A percentile compares a stretch with the other conserved stretches of the same genome.
These are phyloP conservation scores for Acanthiza pusilla DNA, from an alignment of 2,797 vertebrate genomes.

Conservation along the genomic window DNA sequence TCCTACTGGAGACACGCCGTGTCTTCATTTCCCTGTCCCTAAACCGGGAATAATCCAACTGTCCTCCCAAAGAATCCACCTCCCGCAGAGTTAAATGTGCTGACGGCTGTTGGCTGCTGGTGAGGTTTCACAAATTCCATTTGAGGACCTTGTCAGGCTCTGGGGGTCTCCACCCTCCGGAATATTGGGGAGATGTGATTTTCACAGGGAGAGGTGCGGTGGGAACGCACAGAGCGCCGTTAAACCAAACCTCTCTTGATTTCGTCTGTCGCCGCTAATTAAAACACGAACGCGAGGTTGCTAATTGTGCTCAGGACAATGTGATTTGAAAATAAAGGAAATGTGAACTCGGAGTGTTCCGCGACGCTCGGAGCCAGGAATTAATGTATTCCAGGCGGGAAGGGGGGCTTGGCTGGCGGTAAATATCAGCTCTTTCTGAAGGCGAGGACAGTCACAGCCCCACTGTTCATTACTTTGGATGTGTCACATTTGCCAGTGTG, in stretches of 20 bases:
- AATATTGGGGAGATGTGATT: rapidly evolving
- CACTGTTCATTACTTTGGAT: conserved; percentile 73
- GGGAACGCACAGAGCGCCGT: rapidly evolving
- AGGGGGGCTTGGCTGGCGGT: conserved; percentile 5
- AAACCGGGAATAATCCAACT: neutral
- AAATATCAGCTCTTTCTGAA: conserved; percentile 40
- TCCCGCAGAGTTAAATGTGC: rapidly evolving
- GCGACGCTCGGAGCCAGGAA: neutral
- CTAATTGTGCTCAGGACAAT: neutral
- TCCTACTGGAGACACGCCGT: neutral
- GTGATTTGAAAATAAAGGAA: neutral
- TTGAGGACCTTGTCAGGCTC: rapidly evolving
- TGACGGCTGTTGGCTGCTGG: neutral
- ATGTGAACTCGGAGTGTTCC: neutral
- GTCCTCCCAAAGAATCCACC: neutral
- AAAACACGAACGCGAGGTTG: neutral
- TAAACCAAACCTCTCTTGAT: neutral
- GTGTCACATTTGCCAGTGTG: conserved; percentile 74
- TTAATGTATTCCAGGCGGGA: neutral
- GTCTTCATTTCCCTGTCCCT: neutral
- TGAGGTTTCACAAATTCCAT: neutral
- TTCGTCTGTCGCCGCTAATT: neutral
- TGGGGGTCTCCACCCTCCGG: rapidly evolving
- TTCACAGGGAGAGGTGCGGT: rapidly evolving
- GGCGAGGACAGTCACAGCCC: conserved; percentile 33